Evolutionary conservation across 2,888 invertebrate genomes (phyloP), one percentile per base, ranked within the genome.

Genomic region (Oeneis ivallda): DNA sequence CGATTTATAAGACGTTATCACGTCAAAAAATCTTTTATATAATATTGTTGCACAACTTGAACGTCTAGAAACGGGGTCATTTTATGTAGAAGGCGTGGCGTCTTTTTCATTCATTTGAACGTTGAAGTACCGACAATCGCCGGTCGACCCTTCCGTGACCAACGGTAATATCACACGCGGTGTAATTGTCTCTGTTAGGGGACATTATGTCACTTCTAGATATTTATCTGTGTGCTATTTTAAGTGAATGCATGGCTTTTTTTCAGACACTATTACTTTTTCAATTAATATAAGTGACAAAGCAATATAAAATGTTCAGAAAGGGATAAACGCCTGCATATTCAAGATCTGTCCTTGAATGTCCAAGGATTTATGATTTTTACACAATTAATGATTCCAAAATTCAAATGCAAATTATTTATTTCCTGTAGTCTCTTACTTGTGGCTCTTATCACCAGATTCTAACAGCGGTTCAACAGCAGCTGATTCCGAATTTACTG

Each of bases 111-210:
- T 58, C 58, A 34, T 17, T 47, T 17, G 58, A 2, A 17, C 32
- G n/a, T 47, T 11, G 58, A 2, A 17, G 45, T 26, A 8, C 26
- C 10, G 13, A 7, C 19, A 19, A 13, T 10, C 43, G 43, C 19
- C 34, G 8, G n/a, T 32, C 17, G 63, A 17, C 63, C 34, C 58
- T 65, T 37, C 41, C 67, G 67, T 68, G 65, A 65, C 65, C 34
- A 49, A 3, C 53, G 49, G 62, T 59, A 54, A 49, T 68, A 68
- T 53, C 57, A 37, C 45, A 52, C 41, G 43, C 43, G 32, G n/a
- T 56, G 61, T 67, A 67, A 67, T 67, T 64, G 67, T 64, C 61
- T 67, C 57, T 43, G 60, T 56, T 52, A 53, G 19, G 67, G 52
- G 61, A 52, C 64, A 57, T 64, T 64, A 61, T 61, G 64, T 54